Conservation (phyloP, 2,888 invertebrate species). For the Ochropleura leucogaster region DNA sequence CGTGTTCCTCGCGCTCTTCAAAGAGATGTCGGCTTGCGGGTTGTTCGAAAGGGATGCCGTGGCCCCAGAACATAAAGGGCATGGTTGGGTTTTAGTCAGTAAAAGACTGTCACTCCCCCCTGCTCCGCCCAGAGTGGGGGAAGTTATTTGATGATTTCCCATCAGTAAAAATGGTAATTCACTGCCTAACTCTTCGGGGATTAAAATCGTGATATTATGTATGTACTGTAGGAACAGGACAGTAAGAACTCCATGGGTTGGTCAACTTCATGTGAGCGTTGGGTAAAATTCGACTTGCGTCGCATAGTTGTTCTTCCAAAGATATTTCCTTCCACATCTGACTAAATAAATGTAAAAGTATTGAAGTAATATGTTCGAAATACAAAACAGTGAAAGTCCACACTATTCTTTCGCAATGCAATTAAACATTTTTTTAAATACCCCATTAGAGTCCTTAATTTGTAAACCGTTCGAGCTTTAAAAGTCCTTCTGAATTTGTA, state of each 20-base stretch:
- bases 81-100: no score
- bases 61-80: no score
- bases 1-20: no score
- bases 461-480: slow-evolving; percentile 67
- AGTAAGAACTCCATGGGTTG: background rate
- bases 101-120: no score
- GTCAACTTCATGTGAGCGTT: background rate
- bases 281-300: background rate
- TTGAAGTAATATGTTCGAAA: background rate
- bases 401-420: slow-evolving; percentile 64
- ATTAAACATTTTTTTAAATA: slow-evolving; percentile 80
- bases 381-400: slow-evolving; percentile 63
- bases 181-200: no score
- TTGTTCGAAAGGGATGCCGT: no score
- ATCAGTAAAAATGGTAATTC: no score
- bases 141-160: no score
- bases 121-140: no score
- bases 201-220: no score
- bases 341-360: background rate
- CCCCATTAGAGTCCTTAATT: slow-evolving; percentile 80
- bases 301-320: background rate
- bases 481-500: slow-evolving; percentile 48
- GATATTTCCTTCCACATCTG: background rate
- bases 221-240: no score
- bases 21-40: no score